Evolutionary conservation across 2,888 invertebrate species (phyloP), one percentile per base, ranked within the genome.

Genomic region (Venusia cambrica): DNA sequence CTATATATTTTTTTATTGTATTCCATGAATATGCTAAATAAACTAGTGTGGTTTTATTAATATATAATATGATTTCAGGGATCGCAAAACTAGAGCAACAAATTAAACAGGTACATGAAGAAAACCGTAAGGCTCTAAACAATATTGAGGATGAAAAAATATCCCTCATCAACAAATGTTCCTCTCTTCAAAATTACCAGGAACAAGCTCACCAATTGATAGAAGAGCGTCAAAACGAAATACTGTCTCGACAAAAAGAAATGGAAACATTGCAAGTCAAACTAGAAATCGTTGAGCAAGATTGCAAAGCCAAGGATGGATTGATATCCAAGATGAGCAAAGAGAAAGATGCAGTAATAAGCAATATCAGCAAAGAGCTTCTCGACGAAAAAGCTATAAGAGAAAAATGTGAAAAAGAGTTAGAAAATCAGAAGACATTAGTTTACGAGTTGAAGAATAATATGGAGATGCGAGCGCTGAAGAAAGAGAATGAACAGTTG

Each of bases 401-500:
- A 26, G 68, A 67, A 13, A 61, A 57, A 15, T 46, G 44, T 16
- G 51, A 64, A 18, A 48, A 36, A 15, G 45, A 50, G n/a, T 18
- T 45, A 12, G 39, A 45, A 26, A 19, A 30, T 4, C 47, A 40
- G 15, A 45, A 42, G 14, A 9, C 17, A 16, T 15, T 38, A 16
- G 20, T 42, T 3, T 16, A 30, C 14, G 50, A 45, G 34, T 67
- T 20, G 57, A 63, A 16, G 49, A 61, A 18, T 30, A 54, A 18
- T 54, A 54, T 22, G 55, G 58, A 25, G 57, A 68, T 18, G 45
- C 54, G 8, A 32, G 47, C 59, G 4, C 47, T 78, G 28, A 69
- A 48, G 45, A 75, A 59, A 21, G 75, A 76, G 48, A 75, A 80
- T 24, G 72, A 73, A 33, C 64, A 72, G 17, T 50, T 79, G 32